Evolutionary conservation across 1,140 invertebrate genomes (phyloP), one percentile per base, ranked within the genome.

Genomic region (Eupristina koningsbergeri): DNA sequence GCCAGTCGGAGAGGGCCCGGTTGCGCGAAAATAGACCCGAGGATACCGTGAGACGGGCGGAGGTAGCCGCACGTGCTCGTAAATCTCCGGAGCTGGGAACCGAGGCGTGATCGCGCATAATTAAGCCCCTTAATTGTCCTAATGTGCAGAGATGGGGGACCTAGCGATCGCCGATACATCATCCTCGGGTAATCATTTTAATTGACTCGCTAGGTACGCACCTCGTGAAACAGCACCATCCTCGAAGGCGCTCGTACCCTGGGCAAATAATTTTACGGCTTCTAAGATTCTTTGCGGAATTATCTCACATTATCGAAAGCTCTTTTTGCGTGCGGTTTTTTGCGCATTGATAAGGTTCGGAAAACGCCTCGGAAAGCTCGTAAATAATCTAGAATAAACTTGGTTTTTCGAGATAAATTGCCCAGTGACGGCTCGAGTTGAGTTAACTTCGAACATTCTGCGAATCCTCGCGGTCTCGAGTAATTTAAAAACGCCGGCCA

Each of bases 361-460:
- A 67, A 67, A 67, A 67, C 1, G 26, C 53, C 19, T 8, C 34
- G 63, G 34, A 67, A 34, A 67, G 63, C 34, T 67, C 63, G 63
- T 36, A 67, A 67, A 67, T 67, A 15, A 73, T 73, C 19, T 36
- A 67, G 64, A 67, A 36, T 67, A 58, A 58, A 26, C 22, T 58
- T 26, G 47, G 3, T 39, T 0, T 19, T 77, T 39, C 45, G 31
- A 39, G 13, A 8, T 34, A 26, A 77, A 39, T 77, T 36, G 34
- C 75, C 61, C 50, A 5, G n/a, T 31, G 73, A 19, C 36, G n/a
- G 26, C 41, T n/a, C n/a, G n/a, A n/a, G 67, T 41, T 41, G 47
- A 75, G 73, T 50, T 53, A 34, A 29, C 73, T 75, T 75, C n/a
- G 29, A 75, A 50, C 53, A 34, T 75, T 75, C 73, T 22, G 19